phyloP scores from a whole-genome alignment of 2,113 vertebrate genomes.

The Actenoides lindsayi region DNA sequence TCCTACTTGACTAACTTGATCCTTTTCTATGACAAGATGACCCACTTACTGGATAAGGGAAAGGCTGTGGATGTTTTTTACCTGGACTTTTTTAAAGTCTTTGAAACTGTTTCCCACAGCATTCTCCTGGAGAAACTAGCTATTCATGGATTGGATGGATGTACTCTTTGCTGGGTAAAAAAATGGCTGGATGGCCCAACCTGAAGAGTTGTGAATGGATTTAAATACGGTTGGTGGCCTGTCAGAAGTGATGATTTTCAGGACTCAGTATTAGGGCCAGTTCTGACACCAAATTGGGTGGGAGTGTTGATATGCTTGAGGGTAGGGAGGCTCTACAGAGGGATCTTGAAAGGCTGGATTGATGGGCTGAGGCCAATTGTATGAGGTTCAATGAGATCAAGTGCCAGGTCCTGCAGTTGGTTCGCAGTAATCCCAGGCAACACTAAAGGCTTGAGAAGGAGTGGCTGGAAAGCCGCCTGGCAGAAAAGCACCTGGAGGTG shows the following conservation, averaged over 20 bases:
- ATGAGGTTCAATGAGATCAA: not conserved
- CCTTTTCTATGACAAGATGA: not conserved
- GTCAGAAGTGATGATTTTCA: not conserved
- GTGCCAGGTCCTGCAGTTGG: not conserved
- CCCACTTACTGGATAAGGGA: not conserved
- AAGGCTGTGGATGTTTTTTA: not conserved
- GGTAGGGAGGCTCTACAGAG: not conserved
- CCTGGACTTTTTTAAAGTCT: not conserved
- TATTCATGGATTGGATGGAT: accelerated
- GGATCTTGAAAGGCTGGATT: not conserved
- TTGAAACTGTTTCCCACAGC: not conserved
- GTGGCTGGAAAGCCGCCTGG: too few species aligned
- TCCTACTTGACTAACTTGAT: not conserved
- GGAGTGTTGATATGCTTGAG: not conserved
- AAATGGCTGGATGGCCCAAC: accelerated
- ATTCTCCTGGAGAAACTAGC: not conserved
- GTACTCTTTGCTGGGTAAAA: accelerated
- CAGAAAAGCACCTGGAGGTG: too few species aligned
- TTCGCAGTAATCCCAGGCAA: not conserved
- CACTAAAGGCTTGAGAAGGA: too few species aligned
- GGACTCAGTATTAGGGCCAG: not conserved
- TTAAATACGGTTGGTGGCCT: accelerated
- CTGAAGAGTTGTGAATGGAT: not conserved
- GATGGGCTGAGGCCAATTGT: accelerated
- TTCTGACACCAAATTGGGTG: accelerated